Conservation (phyloP, 2,797 vertebrate genomes). For the Alcedo quadribrachys region DNA sequence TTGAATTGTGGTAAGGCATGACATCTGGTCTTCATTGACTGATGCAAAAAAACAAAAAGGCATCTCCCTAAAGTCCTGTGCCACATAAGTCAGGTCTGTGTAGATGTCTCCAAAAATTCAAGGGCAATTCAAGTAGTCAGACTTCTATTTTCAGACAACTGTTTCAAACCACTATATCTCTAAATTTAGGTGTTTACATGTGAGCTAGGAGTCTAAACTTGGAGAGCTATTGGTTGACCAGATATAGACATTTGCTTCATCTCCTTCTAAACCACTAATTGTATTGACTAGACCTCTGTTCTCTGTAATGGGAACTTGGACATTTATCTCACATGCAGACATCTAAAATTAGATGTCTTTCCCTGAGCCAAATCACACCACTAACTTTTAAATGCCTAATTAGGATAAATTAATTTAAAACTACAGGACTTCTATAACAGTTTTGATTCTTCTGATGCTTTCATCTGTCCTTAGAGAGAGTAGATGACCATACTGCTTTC, state of each 20-base stretch:
- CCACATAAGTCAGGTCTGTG: fast-evolving
- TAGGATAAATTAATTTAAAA: slow-evolving; percentile 30
- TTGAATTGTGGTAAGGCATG: neutral
- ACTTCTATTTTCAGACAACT: slow-evolving; percentile 47
- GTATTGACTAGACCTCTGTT: slow-evolving; percentile 42
- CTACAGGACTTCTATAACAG: neutral
- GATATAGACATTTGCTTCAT: slow-evolving; percentile 47
- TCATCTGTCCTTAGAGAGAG: neutral
- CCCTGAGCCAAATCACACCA: neutral
- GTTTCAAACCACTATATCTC: slow-evolving; percentile 13
- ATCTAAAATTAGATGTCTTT: slow-evolving; percentile 48
- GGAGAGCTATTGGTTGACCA: slow-evolving; percentile 18
- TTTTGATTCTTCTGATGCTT: neutral
- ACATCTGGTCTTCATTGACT: neutral
- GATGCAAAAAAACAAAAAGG: neutral
- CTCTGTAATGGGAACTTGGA: slow-evolving; percentile 11
- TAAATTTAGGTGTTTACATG: slow-evolving; percentile 50
- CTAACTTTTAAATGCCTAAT: slow-evolving; percentile 31
- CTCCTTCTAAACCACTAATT: slow-evolving; percentile 54
- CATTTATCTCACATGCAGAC: neutral
- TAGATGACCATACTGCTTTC: neutral
- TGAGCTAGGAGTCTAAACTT: neutral
- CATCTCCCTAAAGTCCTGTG: neutral
- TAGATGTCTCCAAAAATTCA: neutral
- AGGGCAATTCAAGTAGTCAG: slow-evolving; percentile 9